Evolutionary conservation across 2,797 vertebrate genomes (phyloP).

Genomic region (Aphelocoma californica): DNA sequence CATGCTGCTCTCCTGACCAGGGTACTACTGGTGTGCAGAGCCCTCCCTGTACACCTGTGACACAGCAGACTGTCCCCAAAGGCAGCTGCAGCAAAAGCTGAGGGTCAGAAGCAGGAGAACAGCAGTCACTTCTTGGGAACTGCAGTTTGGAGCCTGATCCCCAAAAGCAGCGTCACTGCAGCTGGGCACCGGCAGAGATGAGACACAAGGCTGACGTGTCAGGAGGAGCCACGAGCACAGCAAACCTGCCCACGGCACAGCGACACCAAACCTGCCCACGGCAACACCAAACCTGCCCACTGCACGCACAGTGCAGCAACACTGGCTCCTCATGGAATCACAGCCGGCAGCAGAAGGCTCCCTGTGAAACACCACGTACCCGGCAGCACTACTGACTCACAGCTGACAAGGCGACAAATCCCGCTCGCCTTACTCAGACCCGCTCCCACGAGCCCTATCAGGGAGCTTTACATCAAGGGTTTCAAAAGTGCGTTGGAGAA

Average conservation of each 20-base stretch:
- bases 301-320: background rate
- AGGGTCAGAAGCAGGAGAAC: background rate
- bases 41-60: background rate
- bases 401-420: slow-evolving; percentile 19
- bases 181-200: background rate
- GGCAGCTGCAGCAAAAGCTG: background rate
- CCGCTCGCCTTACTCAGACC: slow-evolving; percentile 37
- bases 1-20: background rate
- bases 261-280: background rate
- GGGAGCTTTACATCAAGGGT: background rate
- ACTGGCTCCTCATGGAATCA: background rate
- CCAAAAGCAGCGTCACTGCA: background rate
- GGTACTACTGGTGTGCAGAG: background rate
- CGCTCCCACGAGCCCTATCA: background rate
- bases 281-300: background rate
- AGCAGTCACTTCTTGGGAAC: background rate
- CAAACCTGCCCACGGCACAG: background rate
- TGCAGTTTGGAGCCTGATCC: background rate
- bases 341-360: background rate
- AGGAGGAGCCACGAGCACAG: background rate
- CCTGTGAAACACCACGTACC: background rate
- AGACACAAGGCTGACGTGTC: background rate
- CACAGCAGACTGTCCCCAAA: background rate
- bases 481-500: background rate
- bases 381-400: slow-evolving; percentile 21